Evolutionary conservation across 92 coral and sea anemone species (phyloP), one percentile per base, ranked within the genome.

Genomic region (Porites divaricata): DNA sequence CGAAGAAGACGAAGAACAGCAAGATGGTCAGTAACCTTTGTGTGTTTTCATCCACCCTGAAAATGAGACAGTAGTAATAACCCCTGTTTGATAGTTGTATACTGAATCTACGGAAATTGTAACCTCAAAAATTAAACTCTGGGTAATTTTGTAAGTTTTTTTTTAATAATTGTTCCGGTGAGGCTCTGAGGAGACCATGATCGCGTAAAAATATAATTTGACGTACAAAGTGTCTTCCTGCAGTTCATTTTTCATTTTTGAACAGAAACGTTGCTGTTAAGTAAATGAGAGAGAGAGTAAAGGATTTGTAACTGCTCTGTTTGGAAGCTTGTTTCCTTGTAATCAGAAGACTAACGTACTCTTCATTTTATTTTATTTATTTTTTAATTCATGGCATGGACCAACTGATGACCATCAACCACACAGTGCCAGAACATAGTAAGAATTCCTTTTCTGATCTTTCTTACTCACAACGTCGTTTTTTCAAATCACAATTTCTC

Each of bases 351-450:
- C 50, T 57, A 28, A 77, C 51, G 25, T 72, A 58, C 2, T 25
- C 45, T 35, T 35, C 45, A 35, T 35, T 35, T 35, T 0, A 35
- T 35, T 35, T 35, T 5, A 0, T 35, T 35, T 4, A 0, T 61
- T 50, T 1, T 64, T 69, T 17, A 62, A 49, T 78, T 62, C 24
- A 8, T 67, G 13, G 54, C 75, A 65, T 25, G 28, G 20, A 41
- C 56, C 25, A 23, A 24, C 8, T 84, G 91, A 15, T 11, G 28
- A 49, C 0, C 45, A 35, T 35, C 45, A 35, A 35, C 45, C 8
- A 35, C 53, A 61, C 88, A 92, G 95, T 81, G 23, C 85, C 89
- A 71, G 91, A 81, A 63, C 93, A 92, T 72, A 91, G 95, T 92
- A 80, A 92, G 93, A 35, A 35, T 35, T 35, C 6, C 45, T 35